Base-by-base conservation (phyloP, 2,113 vertebrate species). In the Ictalurus furcatus region DNA sequence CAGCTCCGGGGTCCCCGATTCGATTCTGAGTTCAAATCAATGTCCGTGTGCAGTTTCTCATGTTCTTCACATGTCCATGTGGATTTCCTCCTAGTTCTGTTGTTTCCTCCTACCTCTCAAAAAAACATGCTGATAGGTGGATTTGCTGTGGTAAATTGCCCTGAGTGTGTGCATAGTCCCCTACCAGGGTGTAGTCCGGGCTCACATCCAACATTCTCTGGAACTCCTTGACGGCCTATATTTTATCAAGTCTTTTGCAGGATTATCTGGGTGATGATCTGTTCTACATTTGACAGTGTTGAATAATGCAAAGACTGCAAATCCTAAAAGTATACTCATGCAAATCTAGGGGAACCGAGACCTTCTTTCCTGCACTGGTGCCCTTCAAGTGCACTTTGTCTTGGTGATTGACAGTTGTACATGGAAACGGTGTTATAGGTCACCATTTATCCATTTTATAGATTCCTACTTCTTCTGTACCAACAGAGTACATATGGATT, bases 221-320 rank as follows among this genome's bases (percentile, higher is more conserved):
- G 80, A 59, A 59, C 56, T 82, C 30, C 7, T 59, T 59, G 56
- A 37, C 17, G 34, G 80, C 30, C 54, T 11, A 34, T 37, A 34
- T 2, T 82, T 79, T 79, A n/a, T 44, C 34, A 54, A 16, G 76
- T n/a, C 4, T 52, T 76, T n/a, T 40, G 54, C 4, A 12, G 34
- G 8, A 54, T 56, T 59, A 58, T 82, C 28, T 59, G 69, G 44
- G n/a, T 88, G 80, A 90, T 90, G 74, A 90, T 65, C 63, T 88
- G 86, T 59, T 59, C 65, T 52, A 87, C 67, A 87, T 79, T 86
- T 65, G 37, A 52, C 21, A 83, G 73, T 19, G 25, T 78, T 58
- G 84, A 48, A 88, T 87, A 61, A 89, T 89, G 85, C 59, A 73
- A 85, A 84, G 11, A 84, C 81, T 23, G 58, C 56, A 65, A 25